Conservation (phyloP, 2,888 invertebrate genomes). For the Caenorhabditis sp. region DNA sequence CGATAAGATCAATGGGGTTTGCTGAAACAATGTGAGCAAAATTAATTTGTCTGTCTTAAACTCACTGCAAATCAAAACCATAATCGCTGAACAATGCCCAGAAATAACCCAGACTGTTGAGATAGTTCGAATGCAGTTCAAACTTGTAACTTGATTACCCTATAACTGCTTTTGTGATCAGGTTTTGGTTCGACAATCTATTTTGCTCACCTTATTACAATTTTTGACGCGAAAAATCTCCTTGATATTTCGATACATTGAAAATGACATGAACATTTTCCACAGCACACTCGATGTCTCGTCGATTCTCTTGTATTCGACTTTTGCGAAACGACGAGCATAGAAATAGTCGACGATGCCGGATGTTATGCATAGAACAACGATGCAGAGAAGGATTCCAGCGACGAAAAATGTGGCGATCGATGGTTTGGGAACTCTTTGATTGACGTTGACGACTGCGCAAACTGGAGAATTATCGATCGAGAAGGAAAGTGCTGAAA, state of each 20-base stretch:
- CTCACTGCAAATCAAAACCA: slow-evolving; percentile 31
- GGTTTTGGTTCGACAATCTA: no score
- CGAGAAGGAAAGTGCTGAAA: slow-evolving; percentile 16
- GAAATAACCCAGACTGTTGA: slow-evolving; percentile 47
- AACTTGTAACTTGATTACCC: slow-evolving; percentile 33
- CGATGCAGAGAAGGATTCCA: slow-evolving; percentile 5
- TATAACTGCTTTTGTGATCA: no score
- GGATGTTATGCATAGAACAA: background rate
- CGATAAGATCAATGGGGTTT: slow-evolving; percentile 43
- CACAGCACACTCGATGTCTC: slow-evolving; percentile 6
- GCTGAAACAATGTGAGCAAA: slow-evolving; percentile 18
- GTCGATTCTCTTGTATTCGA: slow-evolving; percentile 1
- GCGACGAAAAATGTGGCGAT: slow-evolving; percentile 16
- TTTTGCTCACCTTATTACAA: slow-evolving; percentile 8
- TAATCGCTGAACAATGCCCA: slow-evolving; percentile 33
- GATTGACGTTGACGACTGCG: slow-evolving; percentile 29
- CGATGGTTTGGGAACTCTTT: slow-evolving; percentile 5
- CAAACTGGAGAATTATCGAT: slow-evolving; percentile 27
- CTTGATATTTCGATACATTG: slow-evolving; percentile 47
- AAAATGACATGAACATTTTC: slow-evolving; percentile 46
- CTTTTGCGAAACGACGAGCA: slow-evolving; percentile 1
- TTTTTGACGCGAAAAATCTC: slow-evolving; percentile 37
- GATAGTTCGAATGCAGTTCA: slow-evolving; percentile 38
- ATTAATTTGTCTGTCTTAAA: background rate
- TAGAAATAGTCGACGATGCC: slow-evolving; percentile 30